phyloP scores from a whole-genome alignment of 2,888 invertebrate genomes.

The Neria commutata region DNA sequence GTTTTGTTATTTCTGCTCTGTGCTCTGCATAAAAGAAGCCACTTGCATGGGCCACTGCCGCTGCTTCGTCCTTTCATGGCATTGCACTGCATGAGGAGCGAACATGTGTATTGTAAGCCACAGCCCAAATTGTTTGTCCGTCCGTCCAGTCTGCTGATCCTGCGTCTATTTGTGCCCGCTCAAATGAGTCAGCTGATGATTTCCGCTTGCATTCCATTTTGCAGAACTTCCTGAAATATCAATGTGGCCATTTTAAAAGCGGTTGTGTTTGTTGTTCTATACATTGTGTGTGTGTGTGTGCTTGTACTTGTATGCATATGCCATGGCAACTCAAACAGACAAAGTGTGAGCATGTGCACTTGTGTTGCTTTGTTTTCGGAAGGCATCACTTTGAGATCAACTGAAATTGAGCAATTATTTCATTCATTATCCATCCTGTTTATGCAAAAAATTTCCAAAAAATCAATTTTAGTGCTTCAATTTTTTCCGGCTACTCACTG shows the following conservation, averaged over 20 bases:
- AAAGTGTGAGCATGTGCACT: too few relatives aligned
- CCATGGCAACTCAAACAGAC: too few relatives aligned
- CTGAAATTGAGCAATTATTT: too few relatives aligned
- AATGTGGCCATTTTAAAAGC: conserved; percentile 49
- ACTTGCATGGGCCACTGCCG: conserved; percentile 37
- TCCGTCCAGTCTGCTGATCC: conserved; percentile 24
- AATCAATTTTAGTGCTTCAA: too few relatives aligned
- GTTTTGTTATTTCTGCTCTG: conserved; percentile 40
- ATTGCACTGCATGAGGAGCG: conserved; percentile 22
- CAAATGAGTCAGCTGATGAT: conserved; percentile 57
- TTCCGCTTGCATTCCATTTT: conserved; percentile 59
- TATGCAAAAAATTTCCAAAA: too few relatives aligned
- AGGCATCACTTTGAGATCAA: too few relatives aligned
- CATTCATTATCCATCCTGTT: too few relatives aligned
- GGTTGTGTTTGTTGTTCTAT: conserved; percentile 27
- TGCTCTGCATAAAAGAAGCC: too few relatives aligned
- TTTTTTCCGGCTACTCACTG: too few relatives aligned
- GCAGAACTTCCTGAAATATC: conserved; percentile 56
- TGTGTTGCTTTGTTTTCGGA: too few relatives aligned
- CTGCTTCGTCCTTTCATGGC: conserved; percentile 16
- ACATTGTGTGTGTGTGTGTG: not conserved
- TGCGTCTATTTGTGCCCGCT: conserved; percentile 39
- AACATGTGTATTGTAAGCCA: conserved; percentile 6
- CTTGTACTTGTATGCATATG: not conserved
- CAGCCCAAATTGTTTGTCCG: conserved; percentile 1